These are phyloP conservation scores for Standfussiana lucernea DNA, from an alignment of 2,888 invertebrate genomes.

Conservation along the genomic window DNA sequence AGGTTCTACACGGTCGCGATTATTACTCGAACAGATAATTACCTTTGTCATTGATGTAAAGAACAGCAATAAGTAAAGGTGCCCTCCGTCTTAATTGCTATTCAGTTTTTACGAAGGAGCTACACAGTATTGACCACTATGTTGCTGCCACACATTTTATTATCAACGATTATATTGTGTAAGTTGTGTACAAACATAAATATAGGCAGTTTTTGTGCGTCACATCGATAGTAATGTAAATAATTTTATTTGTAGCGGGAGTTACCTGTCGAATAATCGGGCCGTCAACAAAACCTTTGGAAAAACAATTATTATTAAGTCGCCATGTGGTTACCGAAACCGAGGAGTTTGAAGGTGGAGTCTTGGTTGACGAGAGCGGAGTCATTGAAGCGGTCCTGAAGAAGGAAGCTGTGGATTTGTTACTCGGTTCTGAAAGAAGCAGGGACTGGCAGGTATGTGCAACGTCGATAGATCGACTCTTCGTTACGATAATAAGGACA, in stretches of 20 bases:
- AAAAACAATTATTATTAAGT: slow-evolving; percentile 82
- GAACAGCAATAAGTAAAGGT: slow-evolving; percentile 39
- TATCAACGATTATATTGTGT: slow-evolving; percentile 57
- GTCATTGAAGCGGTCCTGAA: slow-evolving; percentile 90
- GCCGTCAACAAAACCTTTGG: slow-evolving; percentile 46
- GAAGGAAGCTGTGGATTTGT: slow-evolving; percentile 80
- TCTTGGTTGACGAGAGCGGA: slow-evolving; percentile 90
- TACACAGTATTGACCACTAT: slow-evolving; percentile 55
- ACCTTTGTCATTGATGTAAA: slow-evolving; percentile 58
- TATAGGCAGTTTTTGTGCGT: background rate
- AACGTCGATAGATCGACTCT: background rate
- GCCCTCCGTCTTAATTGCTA: slow-evolving; percentile 33
- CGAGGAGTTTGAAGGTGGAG: slow-evolving; percentile 90
- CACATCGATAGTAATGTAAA: slow-evolving; percentile 8
- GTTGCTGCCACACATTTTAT: slow-evolving; percentile 57
- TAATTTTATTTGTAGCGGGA: slow-evolving; percentile 54
- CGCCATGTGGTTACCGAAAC: slow-evolving; percentile 88
- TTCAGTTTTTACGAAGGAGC: slow-evolving; percentile 62
- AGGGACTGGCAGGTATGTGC: slow-evolving; percentile 60
- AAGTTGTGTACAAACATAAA: slow-evolving; percentile 43
- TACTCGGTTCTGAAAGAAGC: slow-evolving; percentile 67
- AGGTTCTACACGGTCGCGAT: slow-evolving; percentile 35
- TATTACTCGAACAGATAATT: slow-evolving; percentile 55
- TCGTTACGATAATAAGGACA: background rate
- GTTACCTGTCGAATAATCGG: slow-evolving; percentile 54